Evolutionary conservation across 1,140 invertebrate genomes (phyloP).

Genomic region (Caerostris darwini): DNA sequence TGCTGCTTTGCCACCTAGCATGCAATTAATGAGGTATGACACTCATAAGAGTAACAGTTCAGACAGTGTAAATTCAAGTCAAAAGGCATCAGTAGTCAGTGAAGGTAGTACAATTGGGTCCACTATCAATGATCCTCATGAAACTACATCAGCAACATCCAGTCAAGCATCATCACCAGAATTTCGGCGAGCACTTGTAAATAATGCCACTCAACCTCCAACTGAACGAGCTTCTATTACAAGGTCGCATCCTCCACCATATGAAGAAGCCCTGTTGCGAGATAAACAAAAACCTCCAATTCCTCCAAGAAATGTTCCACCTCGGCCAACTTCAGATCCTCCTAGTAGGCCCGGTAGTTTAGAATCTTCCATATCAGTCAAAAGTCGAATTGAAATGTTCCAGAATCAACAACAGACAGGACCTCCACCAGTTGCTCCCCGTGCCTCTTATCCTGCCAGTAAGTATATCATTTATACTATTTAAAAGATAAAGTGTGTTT

Average conservation of each 20-base stretch:
- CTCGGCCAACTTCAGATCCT: conserved; percentile 67
- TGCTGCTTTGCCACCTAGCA: conserved; percentile 92
- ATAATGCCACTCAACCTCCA: conserved; percentile 25
- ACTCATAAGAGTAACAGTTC: conserved; percentile 76
- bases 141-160: conserved; percentile 71
- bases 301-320: conserved; percentile 68
- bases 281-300: conserved; percentile 75
- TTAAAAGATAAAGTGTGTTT: no score
- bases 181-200: conserved; percentile 26
- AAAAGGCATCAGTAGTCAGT: conserved; percentile 59
- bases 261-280: conserved; percentile 64
- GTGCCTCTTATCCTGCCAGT: conserved; percentile 54
- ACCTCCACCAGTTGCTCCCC: conserved; percentile 51
- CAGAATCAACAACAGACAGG: conserved; percentile 66
- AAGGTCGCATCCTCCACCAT: conserved; percentile 66
- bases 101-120: conserved; percentile 36
- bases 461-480: background rate
- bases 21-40: conserved; percentile 91
- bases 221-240: background rate
- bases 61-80: conserved; percentile 70
- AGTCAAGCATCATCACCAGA: conserved; percentile 76
- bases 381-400: conserved; percentile 76
- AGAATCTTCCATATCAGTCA: conserved; percentile 74
- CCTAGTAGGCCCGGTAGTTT: background rate
- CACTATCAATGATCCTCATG: conserved; percentile 16